These are phyloP conservation scores for Cavia porcellus DNA, from an alignment of 2,113 vertebrate species.

Conservation along the genomic window DNA sequence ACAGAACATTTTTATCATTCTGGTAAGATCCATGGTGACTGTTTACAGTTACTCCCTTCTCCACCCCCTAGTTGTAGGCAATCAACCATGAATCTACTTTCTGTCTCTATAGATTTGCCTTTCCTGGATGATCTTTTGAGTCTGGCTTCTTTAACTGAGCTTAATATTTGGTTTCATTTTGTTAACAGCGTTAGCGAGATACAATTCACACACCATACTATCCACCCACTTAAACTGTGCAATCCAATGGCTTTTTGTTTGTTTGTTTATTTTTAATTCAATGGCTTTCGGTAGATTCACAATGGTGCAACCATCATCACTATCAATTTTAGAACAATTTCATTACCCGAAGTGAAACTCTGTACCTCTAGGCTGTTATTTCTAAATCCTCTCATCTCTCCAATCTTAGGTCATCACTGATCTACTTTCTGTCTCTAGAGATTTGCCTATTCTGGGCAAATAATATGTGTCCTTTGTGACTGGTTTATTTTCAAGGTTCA, in stretches of 20 bases:
- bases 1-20: background rate
- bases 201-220: conserved; percentile 23
- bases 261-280: background rate
- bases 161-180: conserved; percentile 60
- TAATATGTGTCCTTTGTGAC: background rate
- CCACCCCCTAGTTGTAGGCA: background rate
- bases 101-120: conserved; percentile 33
- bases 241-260: background rate
- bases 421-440: background rate
- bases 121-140: conserved; percentile 37
- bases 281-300: background rate
- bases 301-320: background rate
- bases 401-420: background rate
- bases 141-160: conserved; percentile 46
- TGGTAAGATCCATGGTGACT: background rate
- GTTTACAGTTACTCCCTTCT: background rate
- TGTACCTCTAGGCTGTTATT: background rate
- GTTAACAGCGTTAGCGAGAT: conserved; percentile 64
- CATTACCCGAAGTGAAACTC: background rate
- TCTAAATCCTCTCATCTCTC: background rate
- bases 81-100: conserved; percentile 39
- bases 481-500: background rate
- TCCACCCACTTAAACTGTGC: conserved; percentile 3
- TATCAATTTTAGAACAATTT: conserved; percentile 57
- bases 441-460: background rate